These are phyloP conservation scores for Chromoteleia sp. DNA, from an alignment of 2,888 invertebrate genomes.

Conservation along the genomic window DNA sequence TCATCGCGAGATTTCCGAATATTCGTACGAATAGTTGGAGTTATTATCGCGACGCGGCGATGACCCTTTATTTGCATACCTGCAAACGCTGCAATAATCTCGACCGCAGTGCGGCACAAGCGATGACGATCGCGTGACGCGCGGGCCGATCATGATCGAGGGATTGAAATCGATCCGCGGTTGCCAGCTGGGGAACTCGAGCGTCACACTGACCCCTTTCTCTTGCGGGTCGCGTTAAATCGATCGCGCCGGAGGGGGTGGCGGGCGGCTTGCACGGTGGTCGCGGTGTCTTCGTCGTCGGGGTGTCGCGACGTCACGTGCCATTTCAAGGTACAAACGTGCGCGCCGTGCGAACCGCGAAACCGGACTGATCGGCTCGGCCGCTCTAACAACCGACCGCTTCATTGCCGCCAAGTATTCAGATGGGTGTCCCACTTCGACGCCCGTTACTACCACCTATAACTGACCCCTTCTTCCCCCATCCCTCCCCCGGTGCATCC, in stretches of 20 bases:
- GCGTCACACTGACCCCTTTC: constrained; percentile 72
- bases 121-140: constrained; percentile 74
- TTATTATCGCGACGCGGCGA: constrained; percentile 29
- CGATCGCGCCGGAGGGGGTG: constrained; percentile 9
- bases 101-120: constrained; percentile 78
- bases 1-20: constrained; percentile 18
- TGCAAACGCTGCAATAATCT: constrained; percentile 80
- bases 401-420: constrained; percentile 81
- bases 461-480: constrained; percentile 9
- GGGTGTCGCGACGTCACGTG: constrained; percentile 42
- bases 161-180: constrained; percentile 46
- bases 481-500: background rate
- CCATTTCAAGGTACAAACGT: constrained; percentile 54
- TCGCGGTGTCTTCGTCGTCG: constrained; percentile 38
- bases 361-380: constrained; percentile 50
- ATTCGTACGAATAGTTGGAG: constrained; percentile 9
- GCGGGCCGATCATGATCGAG: constrained; percentile 76
- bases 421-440: constrained; percentile 82
- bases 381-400: constrained; percentile 73
- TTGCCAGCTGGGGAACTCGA: constrained; percentile 51
- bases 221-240: constrained; percentile 26
- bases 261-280: constrained; percentile 33
- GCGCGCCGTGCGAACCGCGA: constrained; percentile 71
- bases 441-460: constrained; percentile 62
- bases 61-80: constrained; percentile 73